phyloP scores from a whole-genome alignment of 1,140 invertebrate species.

The Lasaia peninsularis region DNA sequence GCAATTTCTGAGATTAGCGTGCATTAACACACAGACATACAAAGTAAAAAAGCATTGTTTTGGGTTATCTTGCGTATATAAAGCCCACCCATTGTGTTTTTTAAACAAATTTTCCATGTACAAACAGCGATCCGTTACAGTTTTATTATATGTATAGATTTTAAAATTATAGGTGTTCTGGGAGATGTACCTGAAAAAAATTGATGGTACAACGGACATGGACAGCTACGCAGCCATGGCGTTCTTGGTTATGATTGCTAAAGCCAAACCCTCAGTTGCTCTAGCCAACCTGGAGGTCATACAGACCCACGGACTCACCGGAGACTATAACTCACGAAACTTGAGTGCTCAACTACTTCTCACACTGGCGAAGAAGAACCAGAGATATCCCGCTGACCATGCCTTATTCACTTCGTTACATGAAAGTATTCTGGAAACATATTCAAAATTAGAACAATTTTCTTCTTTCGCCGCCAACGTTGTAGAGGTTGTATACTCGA shows the following conservation, averaged over 20 bases:
- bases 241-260: slow-evolving; percentile 84
- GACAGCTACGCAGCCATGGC: slow-evolving; percentile 85
- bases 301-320: slow-evolving; percentile 70
- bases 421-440: slow-evolving; percentile 61
- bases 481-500: slow-evolving; percentile 61
- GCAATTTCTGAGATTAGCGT: no score
- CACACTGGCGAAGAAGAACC: slow-evolving; percentile 53
- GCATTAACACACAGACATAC: no score
- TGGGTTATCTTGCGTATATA: no score
- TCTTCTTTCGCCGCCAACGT: slow-evolving; percentile 53
- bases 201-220: slow-evolving; percentile 81
- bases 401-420: slow-evolving; percentile 50
- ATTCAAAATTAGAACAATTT: slow-evolving; percentile 56
- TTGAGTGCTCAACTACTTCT: slow-evolving; percentile 57
- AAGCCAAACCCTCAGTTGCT: slow-evolving; percentile 77
- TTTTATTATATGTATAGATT: no score
- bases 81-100: no score
- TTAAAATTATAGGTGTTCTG: slow-evolving; percentile 82
- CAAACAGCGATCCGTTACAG: neutral
- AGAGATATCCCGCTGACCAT: slow-evolving; percentile 59
- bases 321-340: slow-evolving; percentile 58
- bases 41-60: no score
- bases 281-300: slow-evolving; percentile 76
- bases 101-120: no score
- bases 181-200: slow-evolving; percentile 88